phyloP scores from a whole-genome alignment of 2,888 invertebrate genomes.

The Lysandra bellargus region DNA sequence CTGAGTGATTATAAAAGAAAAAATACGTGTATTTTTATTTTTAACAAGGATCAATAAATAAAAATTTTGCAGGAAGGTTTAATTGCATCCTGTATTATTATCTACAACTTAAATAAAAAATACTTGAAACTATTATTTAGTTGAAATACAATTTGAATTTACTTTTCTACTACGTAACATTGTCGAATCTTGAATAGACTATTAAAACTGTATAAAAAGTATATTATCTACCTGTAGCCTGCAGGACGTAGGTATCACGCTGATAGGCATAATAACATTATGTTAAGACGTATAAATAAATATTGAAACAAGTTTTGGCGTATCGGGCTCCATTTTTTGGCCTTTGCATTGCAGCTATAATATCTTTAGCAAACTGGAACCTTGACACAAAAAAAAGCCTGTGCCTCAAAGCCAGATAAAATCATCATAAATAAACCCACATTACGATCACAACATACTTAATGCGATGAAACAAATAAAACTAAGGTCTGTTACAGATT shows the following conservation, averaged over 20 bases:
- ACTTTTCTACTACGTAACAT: not conserved
- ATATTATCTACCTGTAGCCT: too few relatives aligned
- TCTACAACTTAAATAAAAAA: too few relatives aligned
- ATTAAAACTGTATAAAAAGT: not conserved
- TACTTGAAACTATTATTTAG: not conserved
- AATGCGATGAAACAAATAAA: not conserved
- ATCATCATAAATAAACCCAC: not conserved
- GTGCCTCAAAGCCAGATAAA: not conserved
- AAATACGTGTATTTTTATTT: too few relatives aligned
- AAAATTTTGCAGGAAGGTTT: too few relatives aligned
- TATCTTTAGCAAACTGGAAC: not conserved
- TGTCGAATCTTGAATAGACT: not conserved
- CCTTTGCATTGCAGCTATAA: not conserved
- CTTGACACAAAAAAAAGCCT: not conserved
- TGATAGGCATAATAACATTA: too few relatives aligned
- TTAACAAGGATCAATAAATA: too few relatives aligned
- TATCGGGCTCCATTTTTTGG: not conserved
- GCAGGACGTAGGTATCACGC: too few relatives aligned
- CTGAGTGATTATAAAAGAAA: too few relatives aligned
- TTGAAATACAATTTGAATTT: not conserved
- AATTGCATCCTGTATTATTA: too few relatives aligned
- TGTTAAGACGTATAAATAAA: not conserved
- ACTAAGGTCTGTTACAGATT: slow-evolving; percentile 75
- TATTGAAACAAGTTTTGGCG: not conserved
- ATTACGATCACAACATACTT: not conserved